Evolutionary conservation across 1,140 invertebrate species (phyloP), one percentile per base, ranked within the genome.

Genomic region (Drosophila nasuta): DNA sequence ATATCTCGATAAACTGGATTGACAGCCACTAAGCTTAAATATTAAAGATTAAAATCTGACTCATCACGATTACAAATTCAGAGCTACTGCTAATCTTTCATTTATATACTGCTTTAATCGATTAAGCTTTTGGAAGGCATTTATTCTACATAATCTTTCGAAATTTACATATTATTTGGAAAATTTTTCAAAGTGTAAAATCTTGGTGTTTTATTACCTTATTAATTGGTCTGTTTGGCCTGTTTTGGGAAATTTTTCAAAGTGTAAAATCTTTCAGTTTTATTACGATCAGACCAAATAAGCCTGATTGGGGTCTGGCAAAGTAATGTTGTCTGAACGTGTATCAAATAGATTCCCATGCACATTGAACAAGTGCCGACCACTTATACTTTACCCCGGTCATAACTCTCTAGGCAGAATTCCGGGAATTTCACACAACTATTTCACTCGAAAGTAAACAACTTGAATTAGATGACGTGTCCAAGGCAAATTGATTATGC

Each of bases 391-490:
- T 54, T 33, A 52, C 1, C n/a, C 33, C 52, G 2, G 52, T 33
- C 52, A 57, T 11, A 41, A 38, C 8, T 38, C 33, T 41, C 13
- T 57, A 25, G 15, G 10, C 17, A 15, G 5, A 57, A 57, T 57
- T 57, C 54, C 15, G 11, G 20, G 35, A 57, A 57, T 41, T 25
- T 41, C 17, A 41, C 20, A 52, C 49, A 13, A 54, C 13, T 57
- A 57, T 17, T 57, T 41, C 33, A 41, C 13, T 20, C 33, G 33
- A 57, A 57, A 57, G 54, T 54, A 41, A 57, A 41, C 54, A 57
- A 57, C 15, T 57, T 17, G 51, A 54, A 54, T 54, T 33, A 54
- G 51, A 54, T 54, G 51, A 54, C 51, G 51, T 54, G 51, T 54
- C 51, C 51, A 33, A 28, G 28, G 28, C 33, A 41, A 57, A 57